A percentile compares a stretch with the other conserved stretches of the same genome.
These are phyloP conservation scores for Smittia aterrima DNA, from an alignment of 2,888 invertebrate species.

Conservation along the genomic window DNA sequence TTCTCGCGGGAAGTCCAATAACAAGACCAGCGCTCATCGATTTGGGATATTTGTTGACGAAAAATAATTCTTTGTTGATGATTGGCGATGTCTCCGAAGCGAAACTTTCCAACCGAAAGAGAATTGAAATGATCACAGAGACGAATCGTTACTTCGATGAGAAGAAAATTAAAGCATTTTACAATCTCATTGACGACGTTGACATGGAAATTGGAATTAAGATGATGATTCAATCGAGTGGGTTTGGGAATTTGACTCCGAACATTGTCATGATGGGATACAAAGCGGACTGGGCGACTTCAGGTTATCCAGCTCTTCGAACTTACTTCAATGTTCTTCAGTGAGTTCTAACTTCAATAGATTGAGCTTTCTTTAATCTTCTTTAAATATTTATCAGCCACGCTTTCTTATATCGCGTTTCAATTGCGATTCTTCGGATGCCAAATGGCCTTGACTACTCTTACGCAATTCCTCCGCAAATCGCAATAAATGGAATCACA, in stretches of 20 bases:
- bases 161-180: slow-evolving; percentile 87
- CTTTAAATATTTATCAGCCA: slow-evolving; percentile 62
- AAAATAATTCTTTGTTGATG: slow-evolving; percentile 84
- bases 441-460: slow-evolving; percentile 83
- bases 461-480: slow-evolving; percentile 44
- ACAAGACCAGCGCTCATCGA: slow-evolving; percentile 85
- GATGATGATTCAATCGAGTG: slow-evolving; percentile 80
- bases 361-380: neutral
- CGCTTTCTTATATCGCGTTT: slow-evolving; percentile 88
- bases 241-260: slow-evolving; percentile 88
- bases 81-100: slow-evolving; percentile 81
- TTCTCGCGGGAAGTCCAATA: slow-evolving; percentile 80
- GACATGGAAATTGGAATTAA: slow-evolving; percentile 75
- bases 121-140: slow-evolving; percentile 59
- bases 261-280: slow-evolving; percentile 95
- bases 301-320: slow-evolving; percentile 71
- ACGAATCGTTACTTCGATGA: slow-evolving; percentile 78
- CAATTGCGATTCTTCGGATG: slow-evolving; percentile 85
- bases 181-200: slow-evolving; percentile 72
- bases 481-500: neutral
- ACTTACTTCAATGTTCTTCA: slow-evolving; percentile 92
- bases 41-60: slow-evolving; percentile 87
- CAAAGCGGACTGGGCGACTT: slow-evolving; percentile 84
- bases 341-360: slow-evolving; percentile 59
- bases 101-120: slow-evolving; percentile 64